These are phyloP conservation scores for Prunella himalayana DNA, from an alignment of 2,113 vertebrate species.

Conservation along the genomic window DNA sequence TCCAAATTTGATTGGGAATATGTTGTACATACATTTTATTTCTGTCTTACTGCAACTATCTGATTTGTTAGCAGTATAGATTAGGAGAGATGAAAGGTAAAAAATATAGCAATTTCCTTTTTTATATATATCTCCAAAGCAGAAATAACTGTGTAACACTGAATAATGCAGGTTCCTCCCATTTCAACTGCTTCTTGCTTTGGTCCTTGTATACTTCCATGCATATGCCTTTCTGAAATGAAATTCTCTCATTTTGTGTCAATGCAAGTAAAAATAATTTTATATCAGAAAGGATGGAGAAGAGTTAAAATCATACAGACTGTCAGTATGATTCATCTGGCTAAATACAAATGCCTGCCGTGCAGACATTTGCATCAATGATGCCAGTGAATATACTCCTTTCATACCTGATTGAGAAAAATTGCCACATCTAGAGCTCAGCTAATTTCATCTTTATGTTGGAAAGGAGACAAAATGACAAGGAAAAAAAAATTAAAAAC, in stretches of 20 bases:
- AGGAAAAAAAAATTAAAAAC: background rate
- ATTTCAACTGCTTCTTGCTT: background rate
- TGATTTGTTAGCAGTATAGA: conserved; percentile 8
- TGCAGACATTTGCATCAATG: background rate
- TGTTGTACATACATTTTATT: background rate
- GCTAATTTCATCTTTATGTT: background rate
- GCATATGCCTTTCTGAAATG: background rate
- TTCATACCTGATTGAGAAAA: conserved; percentile 13
- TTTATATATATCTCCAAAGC: background rate
- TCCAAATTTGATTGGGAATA: conserved; percentile 2
- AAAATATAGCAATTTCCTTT: background rate
- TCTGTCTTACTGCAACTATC: background rate
- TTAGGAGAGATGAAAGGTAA: background rate
- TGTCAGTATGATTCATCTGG: background rate
- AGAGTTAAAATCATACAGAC: background rate
- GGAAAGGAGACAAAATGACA: background rate
- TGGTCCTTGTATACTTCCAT: background rate
- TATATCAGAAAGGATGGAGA: background rate
- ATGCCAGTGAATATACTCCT: background rate
- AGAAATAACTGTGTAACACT: background rate
- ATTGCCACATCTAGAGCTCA: background rate
- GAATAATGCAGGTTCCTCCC: background rate
- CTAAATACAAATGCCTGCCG: background rate
- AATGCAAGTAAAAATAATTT: background rate
- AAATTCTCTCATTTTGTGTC: background rate